Percentiles rank a stretch among this genome's conserved stretches.
These are phyloP conservation scores for Philopotamus ludificatus DNA, from an alignment of 1,140 invertebrate genomes.

Conservation along the genomic window DNA sequence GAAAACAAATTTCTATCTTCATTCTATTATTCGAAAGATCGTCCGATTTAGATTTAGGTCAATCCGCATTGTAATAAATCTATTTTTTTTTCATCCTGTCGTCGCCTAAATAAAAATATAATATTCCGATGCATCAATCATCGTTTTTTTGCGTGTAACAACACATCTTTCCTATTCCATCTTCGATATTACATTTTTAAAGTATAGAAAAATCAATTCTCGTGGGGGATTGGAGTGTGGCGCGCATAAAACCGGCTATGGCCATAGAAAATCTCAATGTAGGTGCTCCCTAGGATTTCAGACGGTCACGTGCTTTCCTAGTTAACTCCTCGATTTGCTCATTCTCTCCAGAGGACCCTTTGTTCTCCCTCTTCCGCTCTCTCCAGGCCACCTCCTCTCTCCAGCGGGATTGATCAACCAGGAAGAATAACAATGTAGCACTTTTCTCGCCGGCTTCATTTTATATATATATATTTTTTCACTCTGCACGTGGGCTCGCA, in stretches of 20 bases:
- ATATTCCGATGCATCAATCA: too few species aligned
- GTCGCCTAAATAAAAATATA: too few species aligned
- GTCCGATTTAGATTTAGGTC: too few species aligned
- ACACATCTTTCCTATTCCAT: too few species aligned
- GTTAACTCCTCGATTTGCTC: constrained; percentile 22
- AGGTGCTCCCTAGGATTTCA: background rate
- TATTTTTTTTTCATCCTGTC: too few species aligned
- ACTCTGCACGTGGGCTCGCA: too few species aligned
- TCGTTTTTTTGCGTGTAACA: too few species aligned
- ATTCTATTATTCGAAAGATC: too few species aligned
- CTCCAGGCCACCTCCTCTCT: background rate
- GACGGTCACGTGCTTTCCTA: constrained; percentile 3
- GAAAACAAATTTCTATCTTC: too few species aligned
- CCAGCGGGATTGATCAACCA: constrained; percentile 13
- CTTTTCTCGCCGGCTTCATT: constrained; percentile 17
- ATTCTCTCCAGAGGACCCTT: constrained; percentile 18
- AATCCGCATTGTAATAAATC: too few species aligned
- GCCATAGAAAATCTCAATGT: background rate
- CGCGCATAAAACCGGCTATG: background rate
- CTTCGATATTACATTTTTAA: too few species aligned
- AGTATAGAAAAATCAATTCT: background rate
- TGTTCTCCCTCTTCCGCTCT: background rate
- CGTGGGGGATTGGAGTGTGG: background rate
- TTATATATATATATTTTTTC: too few species aligned
- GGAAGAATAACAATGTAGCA: constrained; percentile 17